Conservation (phyloP, 2,113 vertebrate genomes). For the Lontra canadensis region DNA sequence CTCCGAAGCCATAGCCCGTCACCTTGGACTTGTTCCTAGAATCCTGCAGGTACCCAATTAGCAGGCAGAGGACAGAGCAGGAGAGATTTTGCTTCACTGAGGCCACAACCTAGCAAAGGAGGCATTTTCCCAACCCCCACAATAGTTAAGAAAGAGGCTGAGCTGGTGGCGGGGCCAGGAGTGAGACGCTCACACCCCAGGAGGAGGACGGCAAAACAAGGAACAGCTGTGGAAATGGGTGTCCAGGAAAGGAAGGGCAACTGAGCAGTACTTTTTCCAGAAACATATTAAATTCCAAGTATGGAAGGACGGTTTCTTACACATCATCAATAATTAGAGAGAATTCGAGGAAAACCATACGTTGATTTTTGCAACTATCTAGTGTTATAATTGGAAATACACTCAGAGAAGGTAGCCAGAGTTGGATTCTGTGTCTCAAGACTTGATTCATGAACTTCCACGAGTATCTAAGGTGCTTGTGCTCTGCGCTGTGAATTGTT, state of each 20-base stretch:
- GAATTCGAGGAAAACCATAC: not conserved
- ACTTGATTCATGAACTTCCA: not conserved
- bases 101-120: not conserved
- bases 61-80: not conserved
- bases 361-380: not conserved
- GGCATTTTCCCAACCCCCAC: not conserved
- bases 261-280: not conserved
- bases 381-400: not conserved
- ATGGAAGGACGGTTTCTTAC: not conserved
- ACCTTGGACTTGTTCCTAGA: conserved; percentile 28
- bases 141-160: not conserved
- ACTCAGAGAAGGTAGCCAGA: not conserved
- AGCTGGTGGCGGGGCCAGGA: not conserved
- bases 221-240: not conserved
- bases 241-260: not conserved
- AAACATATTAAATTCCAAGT: not conserved
- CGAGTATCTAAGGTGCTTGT: not conserved
- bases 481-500: not conserved
- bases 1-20: not conserved
- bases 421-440: not conserved
- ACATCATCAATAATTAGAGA: not conserved
- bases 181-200: not conserved
- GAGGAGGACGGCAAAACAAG: not conserved
- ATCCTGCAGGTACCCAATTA: conserved; percentile 37
- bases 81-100: not conserved